A percentile compares a stretch with the other conserved stretches of the same genome.
Evolutionary conservation across 1,140 invertebrate genomes (phyloP).

Genomic region (Drosophila mojavensis): DNA sequence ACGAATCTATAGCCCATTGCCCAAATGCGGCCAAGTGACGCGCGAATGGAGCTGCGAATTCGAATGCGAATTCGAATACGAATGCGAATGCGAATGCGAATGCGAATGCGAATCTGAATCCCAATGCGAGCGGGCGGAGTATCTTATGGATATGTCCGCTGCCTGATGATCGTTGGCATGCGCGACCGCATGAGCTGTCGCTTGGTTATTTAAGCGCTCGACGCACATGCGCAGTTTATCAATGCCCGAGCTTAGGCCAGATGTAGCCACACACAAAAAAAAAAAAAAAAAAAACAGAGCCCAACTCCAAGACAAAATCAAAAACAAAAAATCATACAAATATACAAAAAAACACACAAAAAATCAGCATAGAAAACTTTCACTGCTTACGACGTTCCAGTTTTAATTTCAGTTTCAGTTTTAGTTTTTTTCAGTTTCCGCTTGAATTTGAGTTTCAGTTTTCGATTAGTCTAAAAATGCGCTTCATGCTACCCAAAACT

Average conservation of each 20-base stretch:
- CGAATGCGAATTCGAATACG: too few relatives aligned
- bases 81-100: too few relatives aligned
- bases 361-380: constrained; percentile 74
- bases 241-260: constrained; percentile 33
- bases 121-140: constrained; percentile 9
- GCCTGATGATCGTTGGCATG: constrained; percentile 59
- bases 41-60: constrained; percentile 2
- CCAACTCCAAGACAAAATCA: background rate
- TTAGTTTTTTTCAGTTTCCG: constrained; percentile 19
- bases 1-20: constrained; percentile 14
- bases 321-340: constrained; percentile 25
- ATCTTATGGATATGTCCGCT: constrained; percentile 43
- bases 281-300: background rate
- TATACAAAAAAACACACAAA: background rate
- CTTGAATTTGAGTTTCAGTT: background rate
- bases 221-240: constrained; percentile 70
- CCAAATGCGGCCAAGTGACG: constrained; percentile 63
- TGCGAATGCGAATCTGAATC: background rate
- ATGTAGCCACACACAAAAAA: background rate
- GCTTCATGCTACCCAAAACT: background rate
- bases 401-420: constrained; percentile 27
- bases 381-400: constrained; percentile 53
- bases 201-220: constrained; percentile 57
- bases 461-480: constrained; percentile 42
- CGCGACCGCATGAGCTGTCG: constrained; percentile 52